Evolutionary conservation across 2,888 invertebrate genomes (phyloP).

Genomic region (Parapristionchus giblindavisi): DNA sequence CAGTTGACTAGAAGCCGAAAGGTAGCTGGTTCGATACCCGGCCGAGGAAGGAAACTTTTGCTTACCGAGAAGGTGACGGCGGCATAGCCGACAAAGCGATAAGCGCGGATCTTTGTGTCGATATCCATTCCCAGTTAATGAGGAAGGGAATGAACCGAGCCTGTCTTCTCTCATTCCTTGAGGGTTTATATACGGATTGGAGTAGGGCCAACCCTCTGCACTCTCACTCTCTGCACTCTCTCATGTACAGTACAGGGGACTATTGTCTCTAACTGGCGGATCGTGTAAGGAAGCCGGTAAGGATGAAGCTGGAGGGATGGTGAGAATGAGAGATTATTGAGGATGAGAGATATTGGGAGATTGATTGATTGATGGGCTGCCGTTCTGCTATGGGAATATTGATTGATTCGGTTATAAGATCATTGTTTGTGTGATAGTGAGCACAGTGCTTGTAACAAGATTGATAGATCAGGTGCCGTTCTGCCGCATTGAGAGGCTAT

Average conservation of each 20-base stretch:
- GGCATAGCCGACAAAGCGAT: constrained; percentile 62
- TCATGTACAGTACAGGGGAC: background rate
- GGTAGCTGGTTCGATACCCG: background rate
- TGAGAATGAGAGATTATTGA: too few relatives aligned
- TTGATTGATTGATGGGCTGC: too few relatives aligned
- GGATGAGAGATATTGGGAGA: too few relatives aligned
- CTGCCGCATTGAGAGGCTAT: too few relatives aligned
- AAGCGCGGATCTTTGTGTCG: constrained; percentile 61
- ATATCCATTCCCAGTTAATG: constrained; percentile 51
- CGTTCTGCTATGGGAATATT: too few relatives aligned
- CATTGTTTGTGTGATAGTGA: too few relatives aligned
- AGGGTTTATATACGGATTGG: background rate
- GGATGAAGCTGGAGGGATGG: too few relatives aligned
- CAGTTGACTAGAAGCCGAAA: background rate
- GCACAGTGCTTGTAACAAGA: too few relatives aligned
- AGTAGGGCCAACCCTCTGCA: constrained; percentile 8
- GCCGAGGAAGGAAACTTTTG: background rate
- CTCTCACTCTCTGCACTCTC: constrained; percentile 21
- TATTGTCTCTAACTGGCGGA: constrained; percentile 4
- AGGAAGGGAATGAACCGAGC: constrained; percentile 14
- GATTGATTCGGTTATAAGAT: too few relatives aligned
- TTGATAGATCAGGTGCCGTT: too few relatives aligned
- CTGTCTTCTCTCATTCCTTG: constrained; percentile 32
- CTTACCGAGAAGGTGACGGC: constrained; percentile 56
- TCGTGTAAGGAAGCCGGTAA: too few relatives aligned